Evolutionary conservation across 1,140 invertebrate species (phyloP).

Genomic region (Trachymyrmex septentrionalis): DNA sequence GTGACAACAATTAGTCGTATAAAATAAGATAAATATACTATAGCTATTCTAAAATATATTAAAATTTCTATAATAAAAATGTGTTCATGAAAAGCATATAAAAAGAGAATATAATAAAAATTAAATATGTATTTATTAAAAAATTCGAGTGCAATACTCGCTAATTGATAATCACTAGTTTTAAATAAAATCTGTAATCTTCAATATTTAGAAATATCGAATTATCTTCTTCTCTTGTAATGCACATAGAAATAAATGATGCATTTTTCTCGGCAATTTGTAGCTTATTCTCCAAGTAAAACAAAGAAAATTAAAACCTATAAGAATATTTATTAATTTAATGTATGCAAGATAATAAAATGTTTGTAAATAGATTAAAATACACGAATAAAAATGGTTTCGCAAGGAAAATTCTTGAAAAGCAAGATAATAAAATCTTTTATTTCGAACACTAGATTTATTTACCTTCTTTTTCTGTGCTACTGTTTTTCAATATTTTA

Average conservation of each 20-base stretch:
- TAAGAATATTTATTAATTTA: not conserved
- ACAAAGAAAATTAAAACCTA: not conserved
- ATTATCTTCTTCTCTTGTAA: slow-evolving; percentile 46
- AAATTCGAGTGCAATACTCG: slow-evolving; percentile 39
- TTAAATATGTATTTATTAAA: slow-evolving; percentile 27
- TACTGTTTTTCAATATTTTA: too few species aligned
- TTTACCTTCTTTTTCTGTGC: too few species aligned
- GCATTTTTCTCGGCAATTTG: slow-evolving; percentile 9
- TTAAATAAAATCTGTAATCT: slow-evolving; percentile 32
- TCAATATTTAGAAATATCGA: slow-evolving; percentile 33
- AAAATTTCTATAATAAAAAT: slow-evolving; percentile 57
- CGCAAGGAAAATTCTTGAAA: too few species aligned
- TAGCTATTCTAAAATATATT: slow-evolving; percentile 19
- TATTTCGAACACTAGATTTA: too few species aligned
- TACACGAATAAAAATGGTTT: not conserved
- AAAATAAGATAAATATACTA: slow-evolving; percentile 29
- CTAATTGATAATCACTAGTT: slow-evolving; percentile 36
- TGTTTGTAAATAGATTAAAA: not conserved
- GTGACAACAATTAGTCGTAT: slow-evolving; percentile 11
- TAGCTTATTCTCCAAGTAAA: not conserved
- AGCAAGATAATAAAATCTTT: too few species aligned
- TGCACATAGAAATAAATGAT: slow-evolving; percentile 46
- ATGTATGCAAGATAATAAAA: not conserved
- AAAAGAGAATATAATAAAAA: slow-evolving; percentile 33
- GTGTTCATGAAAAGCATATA: slow-evolving; percentile 38